Conservation (phyloP, 2,888 invertebrate genomes). For the Sphaerophoria rueppellii region DNA sequence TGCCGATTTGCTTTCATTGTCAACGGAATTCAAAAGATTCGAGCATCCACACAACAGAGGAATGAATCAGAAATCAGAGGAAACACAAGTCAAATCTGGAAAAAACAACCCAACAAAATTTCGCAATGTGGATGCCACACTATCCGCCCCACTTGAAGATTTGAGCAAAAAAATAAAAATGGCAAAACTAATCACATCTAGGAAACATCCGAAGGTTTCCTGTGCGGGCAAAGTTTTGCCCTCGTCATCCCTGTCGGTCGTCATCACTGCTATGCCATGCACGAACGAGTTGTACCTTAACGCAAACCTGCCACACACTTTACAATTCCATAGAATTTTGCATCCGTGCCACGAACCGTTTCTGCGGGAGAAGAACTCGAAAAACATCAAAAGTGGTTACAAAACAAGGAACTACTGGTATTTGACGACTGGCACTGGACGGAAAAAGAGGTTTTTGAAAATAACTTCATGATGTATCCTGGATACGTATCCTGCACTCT, state of each 20-base stretch:
- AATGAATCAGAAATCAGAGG: constrained; percentile 40
- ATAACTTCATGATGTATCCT: constrained; percentile 56
- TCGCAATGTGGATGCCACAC: background rate
- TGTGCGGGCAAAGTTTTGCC: constrained; percentile 50
- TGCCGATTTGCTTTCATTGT: constrained; percentile 38
- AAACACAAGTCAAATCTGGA: constrained; percentile 40
- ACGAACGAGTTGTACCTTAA: constrained; percentile 9
- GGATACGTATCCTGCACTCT: constrained; percentile 58
- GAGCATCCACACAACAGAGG: constrained; percentile 35
- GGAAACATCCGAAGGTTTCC: constrained; percentile 47
- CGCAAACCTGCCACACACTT: constrained; percentile 8
- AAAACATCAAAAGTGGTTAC: constrained; percentile 49
- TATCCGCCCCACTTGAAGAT: background rate
- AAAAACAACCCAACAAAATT: background rate
- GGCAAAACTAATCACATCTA: constrained; percentile 49
- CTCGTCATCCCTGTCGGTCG: background rate
- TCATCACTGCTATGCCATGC: constrained; percentile 9
- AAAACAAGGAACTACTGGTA: constrained; percentile 53
- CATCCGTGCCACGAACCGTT: constrained; percentile 43
- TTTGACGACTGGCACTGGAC: constrained; percentile 39
- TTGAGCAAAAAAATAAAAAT: background rate
- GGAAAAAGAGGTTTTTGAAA: constrained; percentile 25
- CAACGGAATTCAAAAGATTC: constrained; percentile 45
- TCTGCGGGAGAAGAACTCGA: constrained; percentile 15
- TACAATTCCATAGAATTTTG: constrained; percentile 16